Conservation (phyloP, 1,140 invertebrate species). For the Solenopsis invicta region DNA sequence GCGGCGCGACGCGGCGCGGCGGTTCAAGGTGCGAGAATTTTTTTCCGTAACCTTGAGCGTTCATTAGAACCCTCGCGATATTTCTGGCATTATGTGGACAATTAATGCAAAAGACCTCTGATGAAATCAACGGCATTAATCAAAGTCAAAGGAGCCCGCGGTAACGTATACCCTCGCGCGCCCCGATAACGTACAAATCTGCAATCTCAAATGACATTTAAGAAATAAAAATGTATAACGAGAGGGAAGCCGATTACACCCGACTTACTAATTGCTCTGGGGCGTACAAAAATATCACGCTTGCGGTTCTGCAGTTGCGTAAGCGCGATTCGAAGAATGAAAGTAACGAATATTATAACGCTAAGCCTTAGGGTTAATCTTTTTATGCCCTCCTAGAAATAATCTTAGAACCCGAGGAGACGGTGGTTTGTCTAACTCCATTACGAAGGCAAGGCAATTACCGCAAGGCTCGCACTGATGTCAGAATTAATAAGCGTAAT, state of each 20-base stretch:
- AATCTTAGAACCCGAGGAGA: neutral
- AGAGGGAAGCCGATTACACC: neutral
- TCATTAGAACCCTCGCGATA: constrained; percentile 40
- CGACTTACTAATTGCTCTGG: constrained; percentile 6
- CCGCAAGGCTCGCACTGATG: neutral
- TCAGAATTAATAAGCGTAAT: constrained; percentile 59
- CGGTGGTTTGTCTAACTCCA: neutral
- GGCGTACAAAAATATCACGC: neutral
- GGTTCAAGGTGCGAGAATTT: constrained; percentile 39
- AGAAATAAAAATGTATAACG: constrained; percentile 40
- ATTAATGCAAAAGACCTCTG: constrained; percentile 52
- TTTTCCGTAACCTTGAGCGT: constrained; percentile 44
- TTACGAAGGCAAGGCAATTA: constrained; percentile 40
- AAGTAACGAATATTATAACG: neutral
- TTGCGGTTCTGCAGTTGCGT: neutral
- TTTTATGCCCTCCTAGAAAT: neutral
- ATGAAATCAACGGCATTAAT: constrained; percentile 61
- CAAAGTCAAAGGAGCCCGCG: constrained; percentile 41
- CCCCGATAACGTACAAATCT: constrained; percentile 39
- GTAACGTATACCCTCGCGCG: constrained; percentile 13
- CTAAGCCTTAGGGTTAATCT: neutral
- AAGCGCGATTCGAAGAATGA: neutral
- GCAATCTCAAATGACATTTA: constrained; percentile 55
- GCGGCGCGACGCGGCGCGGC: constrained; percentile 13
- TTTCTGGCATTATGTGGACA: constrained; percentile 44